A percentile compares a stretch with the other conserved stretches of the same genome.
Evolutionary conservation across 2,797 vertebrate species (phyloP).

Genomic region (Mus caroli): DNA sequence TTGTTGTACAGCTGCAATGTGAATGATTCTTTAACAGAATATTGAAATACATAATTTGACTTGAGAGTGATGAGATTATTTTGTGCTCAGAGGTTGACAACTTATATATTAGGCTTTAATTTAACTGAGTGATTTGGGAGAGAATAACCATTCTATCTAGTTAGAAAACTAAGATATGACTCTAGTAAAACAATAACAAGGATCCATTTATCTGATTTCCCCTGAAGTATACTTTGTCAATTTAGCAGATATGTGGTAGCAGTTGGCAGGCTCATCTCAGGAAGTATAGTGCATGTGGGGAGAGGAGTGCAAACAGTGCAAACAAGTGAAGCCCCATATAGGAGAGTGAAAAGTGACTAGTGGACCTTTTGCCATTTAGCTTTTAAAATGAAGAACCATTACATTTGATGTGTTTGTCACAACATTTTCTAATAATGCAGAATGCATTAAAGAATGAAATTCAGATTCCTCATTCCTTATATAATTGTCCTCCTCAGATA

Average conservation of each 20-base stretch:
- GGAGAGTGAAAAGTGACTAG: background rate
- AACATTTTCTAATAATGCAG: slow-evolving; percentile 18
- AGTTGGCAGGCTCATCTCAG: background rate
- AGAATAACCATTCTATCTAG: background rate
- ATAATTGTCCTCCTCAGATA: background rate
- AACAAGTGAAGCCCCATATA: background rate
- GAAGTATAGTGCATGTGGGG: background rate
- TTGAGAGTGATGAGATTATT: slow-evolving; percentile 2
- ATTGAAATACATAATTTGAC: background rate
- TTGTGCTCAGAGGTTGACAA: background rate
- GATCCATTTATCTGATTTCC: background rate
- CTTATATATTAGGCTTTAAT: background rate
- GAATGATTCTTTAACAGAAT: background rate
- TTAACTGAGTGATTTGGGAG: background rate
- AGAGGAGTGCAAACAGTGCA: background rate
- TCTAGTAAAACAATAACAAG: background rate
- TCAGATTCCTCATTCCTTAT: background rate
- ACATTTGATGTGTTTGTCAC: background rate
- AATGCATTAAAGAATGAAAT: background rate
- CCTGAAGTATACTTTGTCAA: background rate
- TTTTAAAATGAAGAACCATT: background rate
- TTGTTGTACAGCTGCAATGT: background rate
- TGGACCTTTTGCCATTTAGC: background rate
- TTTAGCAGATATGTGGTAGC: background rate
- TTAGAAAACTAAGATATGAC: background rate